These are phyloP conservation scores for Axea sp. DNA, from an alignment of 2,888 invertebrate species.

Conservation along the genomic window DNA sequence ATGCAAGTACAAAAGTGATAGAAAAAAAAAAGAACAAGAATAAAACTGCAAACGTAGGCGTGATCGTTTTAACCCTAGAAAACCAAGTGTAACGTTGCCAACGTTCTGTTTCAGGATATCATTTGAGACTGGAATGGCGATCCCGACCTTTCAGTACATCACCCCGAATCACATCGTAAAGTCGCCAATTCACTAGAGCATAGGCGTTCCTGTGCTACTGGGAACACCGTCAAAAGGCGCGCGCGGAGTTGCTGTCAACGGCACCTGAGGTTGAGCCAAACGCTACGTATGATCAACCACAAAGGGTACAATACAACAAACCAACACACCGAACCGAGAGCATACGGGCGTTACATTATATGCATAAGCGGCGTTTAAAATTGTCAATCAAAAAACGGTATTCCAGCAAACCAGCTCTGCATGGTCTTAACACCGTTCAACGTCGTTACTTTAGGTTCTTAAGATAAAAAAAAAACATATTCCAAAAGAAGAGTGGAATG, in stretches of 20 bases:
- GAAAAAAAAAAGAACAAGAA: too few species aligned
- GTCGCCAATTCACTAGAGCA: conserved; percentile 90
- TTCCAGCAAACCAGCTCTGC: conserved; percentile 15
- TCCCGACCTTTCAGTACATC: conserved; percentile 95
- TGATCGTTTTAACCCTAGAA: too few species aligned
- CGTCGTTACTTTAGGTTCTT: too few species aligned
- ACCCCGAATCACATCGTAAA: conserved; percentile 95
- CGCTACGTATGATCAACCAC: conserved; percentile 72
- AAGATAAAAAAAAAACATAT: too few species aligned
- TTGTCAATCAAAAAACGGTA: conserved; percentile 51
- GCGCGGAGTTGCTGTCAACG: conserved; percentile 70
- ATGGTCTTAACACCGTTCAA: conserved; percentile 22
- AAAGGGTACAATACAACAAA: conserved; percentile 54
- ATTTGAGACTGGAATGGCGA: conserved; percentile 95
- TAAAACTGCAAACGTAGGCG: too few species aligned
- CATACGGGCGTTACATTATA: conserved; percentile 29
- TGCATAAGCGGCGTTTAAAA: conserved; percentile 32
- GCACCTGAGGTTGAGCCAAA: conserved; percentile 72
- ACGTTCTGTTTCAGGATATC: conserved; percentile 90
- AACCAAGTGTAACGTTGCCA: too few species aligned
- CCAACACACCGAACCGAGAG: conserved; percentile 36
- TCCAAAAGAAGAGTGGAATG: too few species aligned
- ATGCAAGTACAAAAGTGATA: too few species aligned
- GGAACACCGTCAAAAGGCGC: conserved; percentile 46
- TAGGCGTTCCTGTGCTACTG: conserved; percentile 51